Evolutionary conservation across 2,888 invertebrate genomes (phyloP).

Genomic region (Copidosoma aretas): DNA sequence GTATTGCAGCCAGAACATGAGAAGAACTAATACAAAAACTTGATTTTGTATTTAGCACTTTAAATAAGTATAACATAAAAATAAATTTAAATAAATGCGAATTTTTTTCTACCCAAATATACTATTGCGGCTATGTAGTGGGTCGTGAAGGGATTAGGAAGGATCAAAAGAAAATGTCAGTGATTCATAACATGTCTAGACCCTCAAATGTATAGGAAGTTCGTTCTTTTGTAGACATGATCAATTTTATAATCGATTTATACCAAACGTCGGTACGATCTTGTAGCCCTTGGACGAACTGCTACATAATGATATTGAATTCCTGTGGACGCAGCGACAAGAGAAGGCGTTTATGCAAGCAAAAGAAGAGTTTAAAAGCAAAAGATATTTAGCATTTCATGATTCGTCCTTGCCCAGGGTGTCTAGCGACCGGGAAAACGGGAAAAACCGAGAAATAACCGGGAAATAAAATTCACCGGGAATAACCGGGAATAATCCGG

Average conservation of each 20-base stretch:
- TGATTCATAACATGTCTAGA: no score
- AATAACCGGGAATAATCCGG: no score
- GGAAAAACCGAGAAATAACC: no score
- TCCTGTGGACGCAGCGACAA: constrained; percentile 3
- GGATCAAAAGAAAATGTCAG: constrained; percentile 17
- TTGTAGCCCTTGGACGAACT: constrained; percentile 12
- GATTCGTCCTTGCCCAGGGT: background rate
- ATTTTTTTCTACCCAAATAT: constrained; percentile 24
- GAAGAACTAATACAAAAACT: background rate
- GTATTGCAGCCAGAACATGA: background rate
- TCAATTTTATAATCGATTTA: constrained; percentile 33
- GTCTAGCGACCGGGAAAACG: no score
- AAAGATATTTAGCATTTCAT: constrained; percentile 42
- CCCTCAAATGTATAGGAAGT: no score
- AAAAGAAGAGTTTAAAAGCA: constrained; percentile 47
- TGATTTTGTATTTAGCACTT: constrained; percentile 9
- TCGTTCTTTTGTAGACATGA: no score
- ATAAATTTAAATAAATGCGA: constrained; percentile 17
- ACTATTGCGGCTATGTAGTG: constrained; percentile 34
- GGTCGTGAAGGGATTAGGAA: constrained; percentile 31
- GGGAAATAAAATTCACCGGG: no score
- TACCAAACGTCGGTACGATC: constrained; percentile 20
- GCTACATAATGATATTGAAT: background rate
- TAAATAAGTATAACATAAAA: constrained; percentile 17
- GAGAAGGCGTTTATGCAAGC: constrained; percentile 13